Base-by-base conservation (phyloP, 2,797 vertebrate genomes). In the Ambastaia sidthimunki region DNA sequence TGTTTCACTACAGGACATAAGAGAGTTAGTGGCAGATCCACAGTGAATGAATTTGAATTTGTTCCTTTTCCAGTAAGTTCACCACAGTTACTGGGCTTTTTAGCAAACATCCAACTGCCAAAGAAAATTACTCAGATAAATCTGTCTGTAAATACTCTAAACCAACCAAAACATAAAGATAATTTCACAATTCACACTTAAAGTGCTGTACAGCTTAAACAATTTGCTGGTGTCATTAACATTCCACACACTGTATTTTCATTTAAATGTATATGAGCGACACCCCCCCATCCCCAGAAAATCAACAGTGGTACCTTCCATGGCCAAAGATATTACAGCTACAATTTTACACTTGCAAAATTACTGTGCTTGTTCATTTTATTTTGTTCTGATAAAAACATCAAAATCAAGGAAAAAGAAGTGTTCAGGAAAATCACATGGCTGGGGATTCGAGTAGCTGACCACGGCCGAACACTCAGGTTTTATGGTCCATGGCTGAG, bases 41-140 rank as follows among this genome's bases (percentile, higher is more conserved):
- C 78, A 82, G 76, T 70, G 73, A 69, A 85, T 86, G 83, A 83
- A 82, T 71, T 83, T 82, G 77, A 77, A 81, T 66, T 63, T 72
- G 55, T 74, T 72, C 68, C 71, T 71, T 78, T 76, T 85, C 82
- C 71, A 59, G 63, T 60, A 37, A 23, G 60, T 77, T 73, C 81
- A 81, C 81, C 87, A 86, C 87, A 83, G 82, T 84, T 76, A 84
- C 84, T 85, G 63, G 82, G 81, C 11, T 82, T 2, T 2, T 47
- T 73, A n/a, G 74, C 65, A 84, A 78, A 71, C 66, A 65, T 23
- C n/a, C 72, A 62, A 15, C 87, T 84, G 89, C 87, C 86, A 90
- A 78, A 80, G 78, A 76, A 87, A 85, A 89, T 76, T 69, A 87
- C 73, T 71, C 74, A 79, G 88, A 83, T 83, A 78, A 86, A 87